These are phyloP conservation scores for Coendou prehensilis DNA, from an alignment of 2,797 vertebrate genomes.

Conservation along the genomic window DNA sequence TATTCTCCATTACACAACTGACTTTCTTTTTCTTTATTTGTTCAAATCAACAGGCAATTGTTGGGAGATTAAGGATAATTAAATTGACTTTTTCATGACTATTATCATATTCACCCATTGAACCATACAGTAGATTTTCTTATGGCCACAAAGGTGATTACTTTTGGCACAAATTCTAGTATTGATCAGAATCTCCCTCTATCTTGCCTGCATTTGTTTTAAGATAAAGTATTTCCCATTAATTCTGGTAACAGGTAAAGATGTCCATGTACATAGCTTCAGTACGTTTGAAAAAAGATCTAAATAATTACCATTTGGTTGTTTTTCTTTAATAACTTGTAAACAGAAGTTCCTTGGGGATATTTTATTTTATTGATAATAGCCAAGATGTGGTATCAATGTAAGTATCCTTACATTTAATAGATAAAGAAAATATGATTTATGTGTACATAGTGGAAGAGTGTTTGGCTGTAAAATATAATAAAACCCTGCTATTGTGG, in stretches of 20 bases:
- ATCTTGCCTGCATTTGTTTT: not conserved
- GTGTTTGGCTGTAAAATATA: not conserved
- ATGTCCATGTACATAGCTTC: not conserved
- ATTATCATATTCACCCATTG: not conserved
- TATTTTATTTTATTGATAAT: not conserved
- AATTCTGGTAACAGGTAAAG: not conserved
- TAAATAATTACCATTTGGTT: not conserved
- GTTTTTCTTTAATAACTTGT: not conserved
- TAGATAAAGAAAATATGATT: not conserved
- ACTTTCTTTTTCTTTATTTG: not conserved
- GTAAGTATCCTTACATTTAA: not conserved
- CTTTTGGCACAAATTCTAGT: not conserved
- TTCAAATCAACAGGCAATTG: not conserved
- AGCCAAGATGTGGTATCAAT: not conserved
- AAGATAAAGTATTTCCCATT: not conserved
- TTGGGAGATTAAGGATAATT: constrained; percentile 51
- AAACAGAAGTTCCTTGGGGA: not conserved
- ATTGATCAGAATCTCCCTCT: not conserved
- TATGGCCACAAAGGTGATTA: not conserved
- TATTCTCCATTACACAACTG: not conserved
- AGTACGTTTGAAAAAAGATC: not conserved
- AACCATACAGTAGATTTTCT: not conserved
- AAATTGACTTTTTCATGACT: constrained; percentile 32
- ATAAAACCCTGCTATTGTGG: not conserved
- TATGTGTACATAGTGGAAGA: not conserved